Conservation (phyloP, 2,888 invertebrate genomes). For the Caenorhabditis macrosperma region DNA sequence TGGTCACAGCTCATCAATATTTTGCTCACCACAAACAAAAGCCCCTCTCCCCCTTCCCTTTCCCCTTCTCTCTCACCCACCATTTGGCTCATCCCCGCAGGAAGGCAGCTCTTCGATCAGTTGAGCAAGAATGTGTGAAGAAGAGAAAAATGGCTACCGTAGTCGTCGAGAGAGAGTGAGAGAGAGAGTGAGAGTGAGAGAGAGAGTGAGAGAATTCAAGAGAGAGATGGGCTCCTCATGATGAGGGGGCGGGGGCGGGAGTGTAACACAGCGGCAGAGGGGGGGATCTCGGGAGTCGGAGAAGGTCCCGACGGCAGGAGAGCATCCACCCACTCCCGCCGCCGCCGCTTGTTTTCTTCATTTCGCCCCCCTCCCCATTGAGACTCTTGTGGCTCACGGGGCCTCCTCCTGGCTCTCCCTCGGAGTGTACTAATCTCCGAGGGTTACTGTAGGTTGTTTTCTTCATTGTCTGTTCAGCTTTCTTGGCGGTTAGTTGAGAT, state of each 20-base stretch:
- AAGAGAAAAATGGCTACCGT: slow-evolving; percentile 27
- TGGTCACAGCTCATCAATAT: slow-evolving; percentile 37
- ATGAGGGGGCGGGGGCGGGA: slow-evolving; percentile 1
- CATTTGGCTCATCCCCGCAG: no score
- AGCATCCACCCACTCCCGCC: slow-evolving; percentile 21
- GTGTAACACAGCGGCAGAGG: neutral
- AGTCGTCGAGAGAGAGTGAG: slow-evolving; percentile 3
- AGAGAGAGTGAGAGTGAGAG: neutral
- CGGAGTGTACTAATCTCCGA: no score
- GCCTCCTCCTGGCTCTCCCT: no score
- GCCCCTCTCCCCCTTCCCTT: neutral
- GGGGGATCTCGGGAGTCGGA: slow-evolving; percentile 1
- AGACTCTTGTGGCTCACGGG: no score
- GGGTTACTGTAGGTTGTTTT: no score
- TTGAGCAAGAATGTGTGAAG: slow-evolving; percentile 30
- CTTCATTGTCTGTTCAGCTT: no score
- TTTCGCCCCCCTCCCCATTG: neutral
- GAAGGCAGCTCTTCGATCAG: slow-evolving; percentile 55
- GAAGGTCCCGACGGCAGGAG: slow-evolving; percentile 1
- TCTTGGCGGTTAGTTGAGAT: no score
- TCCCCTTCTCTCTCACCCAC: slow-evolving; percentile 13
- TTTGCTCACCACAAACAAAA: slow-evolving; percentile 39
- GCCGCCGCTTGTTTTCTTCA: slow-evolving; percentile 10
- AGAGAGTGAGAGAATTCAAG: slow-evolving; percentile 14
- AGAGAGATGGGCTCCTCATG: neutral